A percentile compares a stretch with the other conserved stretches of the same genome.
Evolutionary conservation across 2,113 vertebrate species (phyloP).

Genomic region (Ptilonorhynchus violaceus): DNA sequence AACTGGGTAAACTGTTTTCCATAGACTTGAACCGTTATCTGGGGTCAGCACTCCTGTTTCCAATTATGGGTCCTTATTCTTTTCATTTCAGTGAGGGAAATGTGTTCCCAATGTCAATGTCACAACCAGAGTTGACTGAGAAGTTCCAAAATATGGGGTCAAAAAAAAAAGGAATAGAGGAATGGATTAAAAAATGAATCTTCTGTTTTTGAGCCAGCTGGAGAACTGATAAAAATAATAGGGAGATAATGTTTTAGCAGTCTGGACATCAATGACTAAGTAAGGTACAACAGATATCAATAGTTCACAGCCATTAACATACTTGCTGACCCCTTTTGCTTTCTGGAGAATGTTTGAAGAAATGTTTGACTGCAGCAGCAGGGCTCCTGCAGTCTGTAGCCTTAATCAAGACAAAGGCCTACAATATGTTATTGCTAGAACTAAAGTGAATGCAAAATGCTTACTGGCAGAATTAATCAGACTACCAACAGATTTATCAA

Average conservation of each 20-base stretch:
- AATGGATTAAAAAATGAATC: background rate
- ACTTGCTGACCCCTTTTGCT: background rate
- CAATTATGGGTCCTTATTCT: background rate
- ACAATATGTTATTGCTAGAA: background rate
- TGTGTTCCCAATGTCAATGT: background rate
- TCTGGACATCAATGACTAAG: background rate
- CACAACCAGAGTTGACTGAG: background rate
- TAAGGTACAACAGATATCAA: background rate
- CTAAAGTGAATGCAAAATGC: background rate
- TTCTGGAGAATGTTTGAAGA: background rate
- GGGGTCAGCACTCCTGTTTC: background rate
- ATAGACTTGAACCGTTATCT: background rate
- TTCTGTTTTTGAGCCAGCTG: background rate
- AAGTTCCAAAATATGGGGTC: background rate
- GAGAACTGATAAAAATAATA: background rate
- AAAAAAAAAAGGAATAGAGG: background rate
- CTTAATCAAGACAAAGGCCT: background rate
- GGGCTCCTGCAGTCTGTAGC: background rate
- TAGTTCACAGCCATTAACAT: background rate
- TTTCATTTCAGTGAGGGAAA: background rate
- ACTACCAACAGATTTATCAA: background rate
- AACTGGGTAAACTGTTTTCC: background rate
- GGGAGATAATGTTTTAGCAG: background rate
- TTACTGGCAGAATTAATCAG: constrained; percentile 4
- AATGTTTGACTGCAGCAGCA: background rate